Conservation (phyloP, 2,113 vertebrate genomes). For the Cygnus atratus region DNA sequence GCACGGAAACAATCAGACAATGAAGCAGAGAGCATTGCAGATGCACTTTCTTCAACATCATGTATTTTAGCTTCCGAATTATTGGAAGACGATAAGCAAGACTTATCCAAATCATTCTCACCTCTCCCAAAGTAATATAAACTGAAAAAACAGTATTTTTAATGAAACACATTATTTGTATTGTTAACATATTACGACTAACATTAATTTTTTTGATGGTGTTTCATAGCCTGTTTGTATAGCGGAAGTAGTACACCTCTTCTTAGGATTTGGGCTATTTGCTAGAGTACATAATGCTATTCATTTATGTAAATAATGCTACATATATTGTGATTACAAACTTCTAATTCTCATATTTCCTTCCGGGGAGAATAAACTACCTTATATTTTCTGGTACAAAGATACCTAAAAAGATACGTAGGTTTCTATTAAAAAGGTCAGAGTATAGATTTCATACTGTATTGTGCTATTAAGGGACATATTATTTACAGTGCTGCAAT, state of each 20-base stretch:
- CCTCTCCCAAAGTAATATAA: slow-evolving; percentile 75
- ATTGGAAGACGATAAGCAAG: slow-evolving; percentile 87
- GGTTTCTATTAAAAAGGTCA: not conserved
- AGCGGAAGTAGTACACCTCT: not conserved
- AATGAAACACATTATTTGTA: not conserved
- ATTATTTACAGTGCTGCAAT: not conserved
- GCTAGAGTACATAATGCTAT: not conserved
- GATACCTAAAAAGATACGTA: not conserved
- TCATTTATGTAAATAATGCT: not conserved
- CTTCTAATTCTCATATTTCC: not conserved
- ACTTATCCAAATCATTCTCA: slow-evolving; percentile 77
- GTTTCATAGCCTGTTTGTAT: not conserved
- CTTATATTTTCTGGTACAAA: not conserved
- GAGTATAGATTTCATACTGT: not conserved
- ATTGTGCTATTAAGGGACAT: not conserved
- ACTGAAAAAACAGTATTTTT: not conserved
- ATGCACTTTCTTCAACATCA: slow-evolving; percentile 74
- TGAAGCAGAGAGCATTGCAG: slow-evolving; percentile 82
- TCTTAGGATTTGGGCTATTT: not conserved
- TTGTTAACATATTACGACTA: not conserved
- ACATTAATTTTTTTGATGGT: not conserved
- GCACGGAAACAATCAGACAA: slow-evolving; percentile 87
- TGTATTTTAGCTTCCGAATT: slow-evolving; percentile 87
- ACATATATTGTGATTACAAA: not conserved
- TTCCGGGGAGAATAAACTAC: not conserved